Evolutionary conservation across 2,113 vertebrate species (phyloP), one percentile per base, ranked within the genome.

Genomic region (Glaucomys volans): DNA sequence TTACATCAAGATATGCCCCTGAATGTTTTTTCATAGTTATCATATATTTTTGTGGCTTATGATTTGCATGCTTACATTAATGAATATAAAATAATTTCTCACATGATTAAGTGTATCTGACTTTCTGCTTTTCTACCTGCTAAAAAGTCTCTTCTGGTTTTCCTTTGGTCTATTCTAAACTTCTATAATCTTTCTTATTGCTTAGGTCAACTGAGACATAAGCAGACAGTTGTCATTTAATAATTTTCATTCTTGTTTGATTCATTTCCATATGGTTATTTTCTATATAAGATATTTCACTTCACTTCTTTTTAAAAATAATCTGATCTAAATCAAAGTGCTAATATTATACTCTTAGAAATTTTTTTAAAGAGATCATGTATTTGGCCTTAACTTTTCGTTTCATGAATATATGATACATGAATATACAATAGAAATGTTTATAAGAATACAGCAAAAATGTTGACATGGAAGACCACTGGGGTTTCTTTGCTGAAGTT

Each of bases 391-490:
- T 93, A 50, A 84, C 4, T 35, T 95, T 76, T 62, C 40, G 72
- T 89, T 93, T 91, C 35, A 30, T 95, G 44, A 47, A 47, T 9
- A 47, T 9, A 91, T 87, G 57, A 22, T 52, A 80, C 9, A 77
- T 50, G 76, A 52, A 85, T n/a, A 28, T 42, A 75, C 6, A 95
- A 62, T 9, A 62, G 59, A 62, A 62, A 62, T 62, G 26, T 62
- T 62, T 62, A 28, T 62, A 62, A 28, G 26, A 62, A 62, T 62
- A 62, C 10, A 62, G 26, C 42, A 92, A 85, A 96, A 94, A 52
- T 89, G 54, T 82, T 91, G 83, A 66, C 42, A 84, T 80, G 37
- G 79, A 92, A 96, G 86, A 37, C 59, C 87, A 28, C 35, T 85
- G 35, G 18, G 76, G 8, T 84, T 94, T 82, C 66, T 81, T 86